phyloP scores from a whole-genome alignment of 1,140 invertebrate species.

The Cherax destructor region DNA sequence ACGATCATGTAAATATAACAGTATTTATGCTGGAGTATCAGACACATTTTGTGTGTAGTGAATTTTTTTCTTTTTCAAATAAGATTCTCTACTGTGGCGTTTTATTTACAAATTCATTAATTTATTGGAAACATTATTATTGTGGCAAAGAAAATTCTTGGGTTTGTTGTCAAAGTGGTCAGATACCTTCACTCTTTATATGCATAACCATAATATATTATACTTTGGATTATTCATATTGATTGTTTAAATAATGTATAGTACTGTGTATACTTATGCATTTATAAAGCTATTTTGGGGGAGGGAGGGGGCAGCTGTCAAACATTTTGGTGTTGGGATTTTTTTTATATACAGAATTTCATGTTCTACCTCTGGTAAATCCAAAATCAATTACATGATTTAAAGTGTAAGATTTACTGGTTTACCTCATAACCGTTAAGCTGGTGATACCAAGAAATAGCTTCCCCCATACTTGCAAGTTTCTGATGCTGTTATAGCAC shows the following conservation, averaged over 20 bases:
- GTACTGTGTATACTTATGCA: not conserved
- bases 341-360: not conserved
- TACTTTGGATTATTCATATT: not conserved
- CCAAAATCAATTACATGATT: conserved; percentile 1
- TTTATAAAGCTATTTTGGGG: not conserved
- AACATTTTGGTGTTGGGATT: not conserved
- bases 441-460: conserved; percentile 7
- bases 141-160: not conserved
- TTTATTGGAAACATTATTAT: not conserved
- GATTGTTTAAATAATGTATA: not conserved
- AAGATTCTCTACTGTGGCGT: too few species aligned
- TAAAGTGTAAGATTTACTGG: conserved; percentile 12
- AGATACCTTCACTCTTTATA: not conserved
- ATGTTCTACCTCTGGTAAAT: not conserved
- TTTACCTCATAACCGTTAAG: not conserved
- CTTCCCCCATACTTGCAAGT: not conserved
- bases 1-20: too few species aligned
- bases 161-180: not conserved
- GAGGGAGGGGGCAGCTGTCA: not conserved
- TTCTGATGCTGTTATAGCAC: not conserved
- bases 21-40: too few species aligned
- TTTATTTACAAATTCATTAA: too few species aligned
- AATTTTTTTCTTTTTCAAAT: too few species aligned
- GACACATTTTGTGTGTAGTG: too few species aligned
- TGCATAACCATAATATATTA: not conserved